These are phyloP conservation scores for Dromius quadrimaculatus DNA, from an alignment of 2,888 invertebrate genomes.

Conservation along the genomic window DNA sequence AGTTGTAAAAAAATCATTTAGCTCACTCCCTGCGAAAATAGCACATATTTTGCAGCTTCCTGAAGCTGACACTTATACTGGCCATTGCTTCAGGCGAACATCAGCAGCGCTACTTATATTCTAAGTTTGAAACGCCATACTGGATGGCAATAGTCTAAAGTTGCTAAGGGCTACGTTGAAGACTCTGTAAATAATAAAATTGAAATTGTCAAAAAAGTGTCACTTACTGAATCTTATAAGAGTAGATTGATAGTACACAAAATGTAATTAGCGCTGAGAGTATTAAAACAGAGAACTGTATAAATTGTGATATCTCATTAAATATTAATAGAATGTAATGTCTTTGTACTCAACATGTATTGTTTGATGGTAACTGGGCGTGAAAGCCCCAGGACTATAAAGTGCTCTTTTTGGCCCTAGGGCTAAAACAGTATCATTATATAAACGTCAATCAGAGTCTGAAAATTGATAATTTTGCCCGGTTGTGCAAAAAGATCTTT, in stretches of 20 bases:
- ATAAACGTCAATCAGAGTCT: neutral
- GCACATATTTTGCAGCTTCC: constrained; percentile 13
- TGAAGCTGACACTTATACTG: constrained; percentile 53
- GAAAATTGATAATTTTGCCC: neutral
- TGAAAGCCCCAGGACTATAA: constrained; percentile 2
- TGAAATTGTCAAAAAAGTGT: neutral
- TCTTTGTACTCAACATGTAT: neutral
- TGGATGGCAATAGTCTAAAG: constrained; percentile 53
- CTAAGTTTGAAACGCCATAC: constrained; percentile 54
- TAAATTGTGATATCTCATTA: neutral
- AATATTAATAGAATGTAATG: constrained; percentile 6
- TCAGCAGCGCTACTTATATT: constrained; percentile 54
- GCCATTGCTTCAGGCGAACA: constrained; percentile 55
- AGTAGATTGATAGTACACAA: no score
- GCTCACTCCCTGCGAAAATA: constrained; percentile 10
- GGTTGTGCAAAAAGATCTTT: neutral
- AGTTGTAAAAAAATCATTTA: constrained; percentile 15
- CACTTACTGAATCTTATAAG: no score
- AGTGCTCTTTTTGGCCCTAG: constrained; percentile 3
- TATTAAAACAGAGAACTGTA: constrained; percentile 1
- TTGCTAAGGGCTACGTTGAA: constrained; percentile 55
- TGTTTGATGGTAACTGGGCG: constrained; percentile 4
- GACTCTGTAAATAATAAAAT: constrained; percentile 34
- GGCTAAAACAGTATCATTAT: constrained; percentile 12
- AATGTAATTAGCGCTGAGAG: no score